These are phyloP conservation scores for Antheraea yamamai DNA, from an alignment of 2,888 invertebrate species.

Conservation along the genomic window DNA sequence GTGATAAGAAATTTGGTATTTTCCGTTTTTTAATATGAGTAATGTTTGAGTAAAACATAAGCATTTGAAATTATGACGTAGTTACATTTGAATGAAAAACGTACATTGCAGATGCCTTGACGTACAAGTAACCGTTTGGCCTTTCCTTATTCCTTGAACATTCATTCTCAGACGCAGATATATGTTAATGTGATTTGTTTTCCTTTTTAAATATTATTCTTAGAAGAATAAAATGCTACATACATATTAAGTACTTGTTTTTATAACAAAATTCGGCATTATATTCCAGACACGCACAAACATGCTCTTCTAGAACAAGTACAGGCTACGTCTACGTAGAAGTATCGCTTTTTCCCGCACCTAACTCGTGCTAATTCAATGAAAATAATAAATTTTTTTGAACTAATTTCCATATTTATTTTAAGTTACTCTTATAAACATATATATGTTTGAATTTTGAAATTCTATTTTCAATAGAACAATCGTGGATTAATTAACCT, in stretches of 20 bases:
- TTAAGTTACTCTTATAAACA: too few species aligned
- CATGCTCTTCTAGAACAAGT: too few species aligned
- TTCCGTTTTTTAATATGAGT: background rate
- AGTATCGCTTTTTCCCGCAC: too few species aligned
- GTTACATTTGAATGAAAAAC: background rate
- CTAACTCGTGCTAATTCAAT: too few species aligned
- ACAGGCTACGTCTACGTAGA: too few species aligned
- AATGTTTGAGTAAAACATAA: background rate
- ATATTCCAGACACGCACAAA: too few species aligned
- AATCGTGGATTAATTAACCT: background rate
- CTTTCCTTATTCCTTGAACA: background rate
- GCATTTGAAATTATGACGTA: background rate
- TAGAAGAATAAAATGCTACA: background rate
- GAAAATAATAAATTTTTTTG: too few species aligned
- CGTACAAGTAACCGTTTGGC: background rate
- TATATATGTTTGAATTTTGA: background rate
- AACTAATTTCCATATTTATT: too few species aligned
- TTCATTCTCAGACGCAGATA: background rate
- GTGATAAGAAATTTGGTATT: background rate
- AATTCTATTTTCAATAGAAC: background rate
- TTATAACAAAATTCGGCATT: too few species aligned
- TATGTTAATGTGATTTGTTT: too few species aligned
- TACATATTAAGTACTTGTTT: background rate
- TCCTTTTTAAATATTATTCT: too few species aligned
- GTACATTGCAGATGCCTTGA: background rate